Evolutionary conservation across 1,140 invertebrate genomes (phyloP).

Genomic region (Drosophila kohkoa): DNA sequence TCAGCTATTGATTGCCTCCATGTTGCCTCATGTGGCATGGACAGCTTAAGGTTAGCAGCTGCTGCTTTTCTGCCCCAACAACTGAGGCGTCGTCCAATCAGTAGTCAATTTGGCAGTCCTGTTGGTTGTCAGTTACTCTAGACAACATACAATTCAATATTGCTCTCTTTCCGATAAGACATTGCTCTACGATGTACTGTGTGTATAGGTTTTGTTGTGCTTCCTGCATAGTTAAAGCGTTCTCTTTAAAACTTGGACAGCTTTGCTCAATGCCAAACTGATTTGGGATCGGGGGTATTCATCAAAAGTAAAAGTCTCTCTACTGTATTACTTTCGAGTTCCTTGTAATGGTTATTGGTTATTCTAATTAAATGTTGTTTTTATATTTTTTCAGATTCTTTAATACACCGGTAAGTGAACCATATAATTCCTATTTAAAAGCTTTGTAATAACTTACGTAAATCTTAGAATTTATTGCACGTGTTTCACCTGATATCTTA

Average conservation of each 20-base stretch:
- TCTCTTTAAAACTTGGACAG: not conserved
- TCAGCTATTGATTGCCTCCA: slow-evolving; percentile 27
- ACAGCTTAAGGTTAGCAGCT: slow-evolving; percentile 24
- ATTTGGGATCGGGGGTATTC: not conserved
- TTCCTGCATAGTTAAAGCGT: slow-evolving; percentile 6
- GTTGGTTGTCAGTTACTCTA: slow-evolving; percentile 29
- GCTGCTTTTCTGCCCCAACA: too few relatives aligned
- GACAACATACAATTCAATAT: not conserved
- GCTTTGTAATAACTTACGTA: not conserved
- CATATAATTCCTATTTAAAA: not conserved
- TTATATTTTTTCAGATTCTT: not conserved
- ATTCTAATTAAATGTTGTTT: not conserved
- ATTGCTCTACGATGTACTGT: not conserved
- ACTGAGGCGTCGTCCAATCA: slow-evolving; percentile 12
- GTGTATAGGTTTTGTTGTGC: not conserved
- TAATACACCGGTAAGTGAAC: not conserved
- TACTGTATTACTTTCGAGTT: not conserved
- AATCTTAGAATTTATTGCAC: not conserved
- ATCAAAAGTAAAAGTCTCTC: not conserved
- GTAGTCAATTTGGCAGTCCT: slow-evolving; percentile 30
- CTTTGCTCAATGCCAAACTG: not conserved
- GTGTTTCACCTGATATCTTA: not conserved
- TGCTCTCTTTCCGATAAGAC: not conserved
- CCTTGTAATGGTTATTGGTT: not conserved
- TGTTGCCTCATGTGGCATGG: slow-evolving; percentile 10